A percentile compares a stretch with the other conserved stretches of the same genome.
These are phyloP conservation scores for Chiropotes sagulatus DNA, from an alignment of 2,797 vertebrate genomes.

Conservation along the genomic window DNA sequence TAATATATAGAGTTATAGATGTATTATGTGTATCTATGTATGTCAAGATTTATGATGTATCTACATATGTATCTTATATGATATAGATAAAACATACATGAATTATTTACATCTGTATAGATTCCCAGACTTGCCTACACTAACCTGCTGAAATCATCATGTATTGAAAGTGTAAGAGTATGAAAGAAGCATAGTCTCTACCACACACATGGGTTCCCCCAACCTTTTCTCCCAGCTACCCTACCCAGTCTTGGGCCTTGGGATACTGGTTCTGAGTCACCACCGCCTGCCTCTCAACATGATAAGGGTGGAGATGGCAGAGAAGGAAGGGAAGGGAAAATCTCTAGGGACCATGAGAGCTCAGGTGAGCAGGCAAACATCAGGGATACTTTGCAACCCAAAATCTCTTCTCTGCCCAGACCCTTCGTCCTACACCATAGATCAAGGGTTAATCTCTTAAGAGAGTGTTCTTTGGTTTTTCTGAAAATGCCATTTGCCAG, in stretches of 20 bases:
- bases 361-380: neutral
- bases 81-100: neutral
- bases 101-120: neutral
- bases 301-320: accelerated
- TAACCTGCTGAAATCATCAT: neutral
- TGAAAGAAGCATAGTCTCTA: neutral
- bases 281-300: too few relatives aligned
- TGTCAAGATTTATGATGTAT: neutral
- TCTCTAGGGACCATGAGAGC: accelerated
- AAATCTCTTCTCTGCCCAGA: neutral
- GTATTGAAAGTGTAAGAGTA: too few relatives aligned
- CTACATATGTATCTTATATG: neutral
- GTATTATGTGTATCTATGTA: neutral
- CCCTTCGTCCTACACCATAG: neutral
- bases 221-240: neutral
- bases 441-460: neutral
- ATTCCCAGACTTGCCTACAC: neutral
- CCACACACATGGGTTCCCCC: accelerated
- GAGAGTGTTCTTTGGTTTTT: neutral
- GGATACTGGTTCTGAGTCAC: neutral
- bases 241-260: neutral
- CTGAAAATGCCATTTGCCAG: neutral
- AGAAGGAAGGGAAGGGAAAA: neutral
- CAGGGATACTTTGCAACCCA: neutral
- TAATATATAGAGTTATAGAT: too few relatives aligned